Evolutionary conservation across 2,113 vertebrate genomes (phyloP), one percentile per base, ranked within the genome.

Genomic region (Orientallactaga bullata): DNA sequence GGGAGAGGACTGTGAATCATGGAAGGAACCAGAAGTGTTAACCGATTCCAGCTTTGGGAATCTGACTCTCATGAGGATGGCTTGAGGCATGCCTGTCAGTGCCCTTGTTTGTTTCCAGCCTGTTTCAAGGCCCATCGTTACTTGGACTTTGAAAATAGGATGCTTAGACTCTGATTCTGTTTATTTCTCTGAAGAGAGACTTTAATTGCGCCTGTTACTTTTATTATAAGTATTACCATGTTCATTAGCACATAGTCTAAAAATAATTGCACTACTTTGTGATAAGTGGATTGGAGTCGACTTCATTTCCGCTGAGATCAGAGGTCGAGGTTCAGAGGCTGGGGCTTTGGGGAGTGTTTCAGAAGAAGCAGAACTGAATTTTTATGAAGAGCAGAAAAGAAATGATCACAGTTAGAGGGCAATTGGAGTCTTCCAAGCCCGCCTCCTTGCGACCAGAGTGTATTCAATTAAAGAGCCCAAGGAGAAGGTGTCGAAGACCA

Each of bases 81-180:
- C 66, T 77, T 42, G 65, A 85, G 63, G 88, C 85, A 58, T 80
- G 83, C 37, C 51, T 24, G 86, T 51, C n/a, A 12, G 18, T 8
- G 82, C 73, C 51, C 12, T 65, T 5, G 24, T 63, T 63, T 58
- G 77, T 16, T 89, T 30, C 74, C 37, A 84, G n/a, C 26, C 1
- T 17, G 2, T 30, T 94, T 11, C 0, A 63, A 88, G 95, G 81
- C 88, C 93, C 85, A 89, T 55, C 73, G 32, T 96, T 95, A 96
- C 96, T 58, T 73, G 83, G 65, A 93, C 74, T 89, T 96, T 20
- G 85, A 97, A 97, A 94, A 58, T 23, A 87, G 0, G 2, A 30
- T 35, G 72, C 68, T 91, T 68, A 12, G 32, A 1, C 60, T 7
- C 47, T 24, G 23, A 21, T 94, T 94, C 73, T 85, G 63, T 88